A percentile compares a stretch with the other conserved stretches of the same genome.
These are phyloP conservation scores for Vultur gryphus DNA, from an alignment of 2,797 vertebrate genomes.

Conservation along the genomic window DNA sequence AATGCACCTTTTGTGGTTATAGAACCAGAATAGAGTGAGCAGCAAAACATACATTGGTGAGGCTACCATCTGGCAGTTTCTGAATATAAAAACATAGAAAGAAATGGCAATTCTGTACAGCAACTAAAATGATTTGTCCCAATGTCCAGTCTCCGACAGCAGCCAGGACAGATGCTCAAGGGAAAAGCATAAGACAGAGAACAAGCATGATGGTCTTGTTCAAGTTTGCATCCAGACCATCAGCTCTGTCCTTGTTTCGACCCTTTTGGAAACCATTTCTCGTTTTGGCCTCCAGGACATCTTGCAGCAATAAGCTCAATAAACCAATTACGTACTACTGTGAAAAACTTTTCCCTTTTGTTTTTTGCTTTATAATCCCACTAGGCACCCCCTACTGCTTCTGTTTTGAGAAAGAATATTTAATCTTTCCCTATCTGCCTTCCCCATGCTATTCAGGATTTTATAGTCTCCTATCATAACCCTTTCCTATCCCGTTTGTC, in stretches of 20 bases:
- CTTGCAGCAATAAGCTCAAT: not conserved
- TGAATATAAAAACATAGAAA: not conserved
- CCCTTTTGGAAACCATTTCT: not conserved
- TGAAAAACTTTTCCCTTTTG: not conserved
- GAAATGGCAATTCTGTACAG: rapidly evolving
- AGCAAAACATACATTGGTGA: not conserved
- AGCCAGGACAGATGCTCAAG: not conserved
- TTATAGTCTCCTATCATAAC: not conserved
- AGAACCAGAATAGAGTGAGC: not conserved
- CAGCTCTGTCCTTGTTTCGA: not conserved
- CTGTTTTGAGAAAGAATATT: conserved; percentile 41
- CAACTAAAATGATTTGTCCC: not conserved
- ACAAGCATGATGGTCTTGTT: not conserved
- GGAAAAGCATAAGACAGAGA: not conserved
- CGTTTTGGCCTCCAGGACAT: not conserved
- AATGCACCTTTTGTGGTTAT: not conserved
- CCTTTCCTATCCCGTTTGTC: not conserved
- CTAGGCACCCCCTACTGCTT: conserved; percentile 11
- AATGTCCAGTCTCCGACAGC: not conserved
- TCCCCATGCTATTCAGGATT: not conserved
- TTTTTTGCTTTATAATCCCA: not conserved
- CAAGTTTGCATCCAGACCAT: not conserved
- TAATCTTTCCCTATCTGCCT: not conserved
- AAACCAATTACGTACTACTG: not conserved
- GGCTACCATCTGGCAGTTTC: not conserved